Evolutionary conservation across 2,888 invertebrate species (phyloP).

Genomic region (Ypsolopha sequella): DNA sequence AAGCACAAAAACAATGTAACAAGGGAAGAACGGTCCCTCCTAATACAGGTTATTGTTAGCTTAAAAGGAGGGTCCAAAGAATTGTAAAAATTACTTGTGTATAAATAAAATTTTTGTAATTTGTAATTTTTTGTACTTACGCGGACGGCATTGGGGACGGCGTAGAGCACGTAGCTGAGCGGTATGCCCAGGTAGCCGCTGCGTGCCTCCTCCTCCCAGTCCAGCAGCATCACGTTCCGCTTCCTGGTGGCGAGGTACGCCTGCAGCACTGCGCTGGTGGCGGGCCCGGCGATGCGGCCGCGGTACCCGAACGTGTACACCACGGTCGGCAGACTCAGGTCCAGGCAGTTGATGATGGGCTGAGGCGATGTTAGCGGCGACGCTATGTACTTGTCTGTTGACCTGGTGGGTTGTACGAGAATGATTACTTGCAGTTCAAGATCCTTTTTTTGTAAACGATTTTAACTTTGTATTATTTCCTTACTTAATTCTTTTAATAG

Average conservation of each 20-base stretch:
- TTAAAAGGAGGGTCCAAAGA: no score
- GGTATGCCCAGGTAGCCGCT: slow-evolving; percentile 41
- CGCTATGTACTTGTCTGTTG: slow-evolving; percentile 25
- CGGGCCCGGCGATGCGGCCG: slow-evolving; percentile 40
- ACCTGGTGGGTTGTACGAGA: not conserved
- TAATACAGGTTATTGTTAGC: no score
- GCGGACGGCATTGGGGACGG: slow-evolving; percentile 50
- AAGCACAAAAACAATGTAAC: no score
- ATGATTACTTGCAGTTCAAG: not conserved
- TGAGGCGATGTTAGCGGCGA: slow-evolving; percentile 29
- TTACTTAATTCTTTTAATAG: no score
- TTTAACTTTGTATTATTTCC: no score
- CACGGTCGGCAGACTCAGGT: slow-evolving; percentile 35
- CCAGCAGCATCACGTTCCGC: slow-evolving; percentile 49
- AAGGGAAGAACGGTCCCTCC: no score
- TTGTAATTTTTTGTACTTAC: no score
- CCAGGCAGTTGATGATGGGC: slow-evolving; percentile 31
- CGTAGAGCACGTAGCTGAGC: slow-evolving; percentile 41
- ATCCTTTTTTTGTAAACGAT: slow-evolving; percentile 3
- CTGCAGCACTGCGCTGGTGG: slow-evolving; percentile 42
- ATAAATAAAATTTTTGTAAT: no score
- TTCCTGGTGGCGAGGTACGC: slow-evolving; percentile 44
- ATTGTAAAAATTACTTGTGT: no score
- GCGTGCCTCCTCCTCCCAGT: slow-evolving; percentile 56
- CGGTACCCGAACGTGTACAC: slow-evolving; percentile 57